phyloP scores from a whole-genome alignment of 1,140 invertebrate species.

The Popillia japonica region DNA sequence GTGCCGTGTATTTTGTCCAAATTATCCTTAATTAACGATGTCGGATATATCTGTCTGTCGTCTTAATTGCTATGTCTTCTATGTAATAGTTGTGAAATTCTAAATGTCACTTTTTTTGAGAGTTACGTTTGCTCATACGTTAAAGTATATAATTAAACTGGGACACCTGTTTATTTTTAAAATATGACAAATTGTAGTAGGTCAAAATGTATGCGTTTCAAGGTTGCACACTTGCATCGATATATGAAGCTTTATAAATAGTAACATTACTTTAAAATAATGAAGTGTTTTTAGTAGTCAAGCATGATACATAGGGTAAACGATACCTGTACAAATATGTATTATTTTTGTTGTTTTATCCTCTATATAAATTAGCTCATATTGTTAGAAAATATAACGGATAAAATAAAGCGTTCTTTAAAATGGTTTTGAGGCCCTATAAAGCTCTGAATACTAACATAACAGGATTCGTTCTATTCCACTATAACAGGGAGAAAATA shows the following conservation, averaged over 20 bases:
- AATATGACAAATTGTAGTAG: slow-evolving; percentile 32
- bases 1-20: too few species aligned
- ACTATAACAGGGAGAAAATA: too few species aligned
- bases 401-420: too few species aligned
- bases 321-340: too few species aligned
- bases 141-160: background rate
- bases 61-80: background rate
- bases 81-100: background rate
- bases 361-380: too few species aligned
- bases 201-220: slow-evolving; percentile 18
- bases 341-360: too few species aligned
- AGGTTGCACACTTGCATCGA: slow-evolving; percentile 5
- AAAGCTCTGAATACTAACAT: too few species aligned
- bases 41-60: background rate
- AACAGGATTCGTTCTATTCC: too few species aligned
- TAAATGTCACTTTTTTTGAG: background rate
- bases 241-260: slow-evolving; percentile 4
- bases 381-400: too few species aligned
- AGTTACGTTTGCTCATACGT: background rate
- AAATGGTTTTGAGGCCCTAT: too few species aligned
- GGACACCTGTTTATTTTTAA: slow-evolving; percentile 22
- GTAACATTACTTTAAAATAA: slow-evolving; percentile 8
- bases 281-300: background rate
- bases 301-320: background rate
- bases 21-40: too few species aligned